Evolutionary conservation across 2,797 vertebrate genomes (phyloP), one percentile per base, ranked within the genome.

Genomic region (Cyprinodon diabolis): DNA sequence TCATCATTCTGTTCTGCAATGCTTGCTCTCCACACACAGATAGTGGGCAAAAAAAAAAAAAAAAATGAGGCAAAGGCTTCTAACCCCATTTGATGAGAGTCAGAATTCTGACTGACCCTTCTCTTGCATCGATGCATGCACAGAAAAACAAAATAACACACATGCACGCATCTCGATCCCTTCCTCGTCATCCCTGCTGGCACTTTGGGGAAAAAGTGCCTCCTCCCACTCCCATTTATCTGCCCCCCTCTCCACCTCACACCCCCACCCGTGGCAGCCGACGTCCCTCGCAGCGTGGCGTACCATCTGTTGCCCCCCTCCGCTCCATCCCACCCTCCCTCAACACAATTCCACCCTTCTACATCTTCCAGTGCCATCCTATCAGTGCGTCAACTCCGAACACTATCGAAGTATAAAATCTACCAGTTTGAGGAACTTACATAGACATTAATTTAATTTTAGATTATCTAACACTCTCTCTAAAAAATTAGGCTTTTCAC

Each of bases 221-320:
- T 87, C 87, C 86, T 82, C 91, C 87, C 81, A 79, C 80, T 87
- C 85, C 89, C 91, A 92, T 93, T 91, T 91, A 92, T 92, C 90
- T 92, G 86, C 88, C 89, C 88, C 54, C 90, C 84, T 74, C 90
- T 74, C 79, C 86, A 30, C 73, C 79, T 81, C 57, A 7, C 67
- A 60, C 77, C 81, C 86, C 89, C 88, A 83, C 79, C 82, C 87
- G 79, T 92, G 91, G 90, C 92, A 92, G 90, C 90, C 91, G 89
- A 92, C 87, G 90, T 90, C 90, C 91, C 90, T 92, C 88, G 86
- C 93, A 93, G 92, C 92, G 92, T 93, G 92, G 91, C 89, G 74
- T 91, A 90, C 93, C 93, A 94, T 94, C 93, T 94, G 93, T 92
- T 93, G 90, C 91, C 89, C 83, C 87, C 90, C 85, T 51, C 37